Percentiles rank a stretch among this genome's conserved stretches.
phyloP scores from a whole-genome alignment of 2,888 invertebrate genomes.

The Gnatocerus cornutus region DNA sequence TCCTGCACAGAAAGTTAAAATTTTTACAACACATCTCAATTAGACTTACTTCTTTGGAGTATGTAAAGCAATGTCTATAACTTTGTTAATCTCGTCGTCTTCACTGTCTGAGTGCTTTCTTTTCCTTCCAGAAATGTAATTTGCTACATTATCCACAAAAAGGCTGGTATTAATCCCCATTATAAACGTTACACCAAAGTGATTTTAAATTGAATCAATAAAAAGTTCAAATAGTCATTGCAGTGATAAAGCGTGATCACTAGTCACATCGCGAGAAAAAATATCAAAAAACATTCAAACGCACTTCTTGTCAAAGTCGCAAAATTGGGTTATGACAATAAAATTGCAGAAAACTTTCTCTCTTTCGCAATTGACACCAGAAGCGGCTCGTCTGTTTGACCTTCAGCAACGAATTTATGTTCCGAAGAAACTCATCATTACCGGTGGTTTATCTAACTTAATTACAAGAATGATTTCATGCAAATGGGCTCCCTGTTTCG shows the following conservation, averaged over 20 bases:
- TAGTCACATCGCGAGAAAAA: constrained; percentile 3
- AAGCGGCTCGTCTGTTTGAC: constrained; percentile 42
- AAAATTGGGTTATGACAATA: constrained; percentile 12
- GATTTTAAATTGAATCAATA: neutral
- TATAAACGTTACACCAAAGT: constrained; percentile 14
- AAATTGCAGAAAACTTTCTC: constrained; percentile 44
- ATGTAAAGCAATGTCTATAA: constrained; percentile 74
- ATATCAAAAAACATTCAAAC: constrained; percentile 23
- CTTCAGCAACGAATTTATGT: neutral
- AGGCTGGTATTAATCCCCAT: constrained; percentile 72
- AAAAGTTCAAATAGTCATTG: neutral
- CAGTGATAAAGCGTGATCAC: constrained; percentile 6
- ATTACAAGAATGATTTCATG: neutral
- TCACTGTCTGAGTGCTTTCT: constrained; percentile 75
- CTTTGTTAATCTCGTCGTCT: constrained; percentile 72
- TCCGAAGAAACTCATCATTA: no score
- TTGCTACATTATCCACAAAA: constrained; percentile 68
- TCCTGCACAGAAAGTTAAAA: constrained; percentile 67
- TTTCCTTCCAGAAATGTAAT: constrained; percentile 72
- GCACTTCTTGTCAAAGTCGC: constrained; percentile 12
- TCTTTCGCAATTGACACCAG: constrained; percentile 38
- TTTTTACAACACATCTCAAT: neutral
- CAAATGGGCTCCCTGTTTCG: neutral
- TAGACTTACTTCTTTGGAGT: constrained; percentile 77
- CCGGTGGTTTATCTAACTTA: neutral